Base-by-base conservation (phyloP, 2,888 invertebrate species). In the Acanthosepion esculentum region DNA sequence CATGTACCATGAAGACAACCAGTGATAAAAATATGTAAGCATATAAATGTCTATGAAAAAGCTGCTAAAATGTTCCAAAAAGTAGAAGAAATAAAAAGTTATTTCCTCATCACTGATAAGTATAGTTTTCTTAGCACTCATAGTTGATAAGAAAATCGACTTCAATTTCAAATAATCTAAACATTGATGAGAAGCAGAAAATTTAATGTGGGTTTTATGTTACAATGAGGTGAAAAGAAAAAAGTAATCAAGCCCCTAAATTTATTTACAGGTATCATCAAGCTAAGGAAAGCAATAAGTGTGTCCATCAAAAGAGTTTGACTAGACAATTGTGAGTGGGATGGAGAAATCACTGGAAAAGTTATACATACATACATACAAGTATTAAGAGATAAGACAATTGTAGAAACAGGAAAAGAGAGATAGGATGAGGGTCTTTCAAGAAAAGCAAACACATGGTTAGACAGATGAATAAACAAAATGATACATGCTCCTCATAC, bases 401-500 rank as follows among this genome's bases (percentile, higher is more conserved):
- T 78, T n/a, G 0, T 78, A n/a, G n/a, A 78, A n/a, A 78, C 78
- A 10, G 78, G 29, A 78, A 78, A 78, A 78, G 78, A 0, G 78
- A n/a, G 78, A n/a, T 0, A 78, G 78, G 12, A n/a, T n/a, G 78
- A 78, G 78, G 10, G 78, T 78, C 78, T 78, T 29, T 78, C 0
- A n/a, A n/a, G 78, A 78, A 78, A 78, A 78, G 78, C 41, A 18
- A 92, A 23, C 59, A 92, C 50, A 92, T 48, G 29, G 92, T 92
- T 50, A 29, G 12, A 92, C 92, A 92, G n/a, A 92, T 92, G 50
- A 92, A 50, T 92, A 92, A 92, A 92, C 92, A 92, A 92, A 92
- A 50, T 26, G 50, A 50, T 92, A 50, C 26, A 50, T 92, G 48
- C n/a, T 48, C 48, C 26, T 48, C 48, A 48, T 92, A 41, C 29